Conservation (phyloP, 2,113 vertebrate species). For the Crotalus horridus region DNA sequence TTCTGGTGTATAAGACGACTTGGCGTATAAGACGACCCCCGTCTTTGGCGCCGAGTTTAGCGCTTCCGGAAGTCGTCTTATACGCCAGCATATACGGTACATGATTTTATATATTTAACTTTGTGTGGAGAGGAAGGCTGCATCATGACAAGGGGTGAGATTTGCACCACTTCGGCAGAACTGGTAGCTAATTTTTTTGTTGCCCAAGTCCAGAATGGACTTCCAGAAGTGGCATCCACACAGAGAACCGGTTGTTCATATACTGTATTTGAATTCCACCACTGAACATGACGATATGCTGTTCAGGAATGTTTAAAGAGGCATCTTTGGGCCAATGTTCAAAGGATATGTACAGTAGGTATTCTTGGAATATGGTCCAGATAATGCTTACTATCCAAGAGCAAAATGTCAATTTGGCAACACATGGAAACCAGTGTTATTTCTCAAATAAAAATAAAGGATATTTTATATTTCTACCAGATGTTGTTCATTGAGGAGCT, state of each 20-base stretch:
- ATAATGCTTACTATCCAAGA: background rate
- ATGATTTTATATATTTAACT: background rate
- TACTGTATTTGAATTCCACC: no score
- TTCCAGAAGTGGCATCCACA: no score
- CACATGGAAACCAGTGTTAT: background rate
- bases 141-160: background rate
- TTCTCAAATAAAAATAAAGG: background rate
- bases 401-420: background rate
- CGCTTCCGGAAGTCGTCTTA: no score
- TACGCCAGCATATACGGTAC: background rate
- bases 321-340: background rate
- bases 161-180: no score
- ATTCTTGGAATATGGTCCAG: background rate
- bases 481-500: background rate
- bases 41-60: no score
- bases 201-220: no score
- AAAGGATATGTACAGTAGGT: background rate
- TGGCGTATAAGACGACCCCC: no score
- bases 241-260: no score
- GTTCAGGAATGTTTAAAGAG: background rate
- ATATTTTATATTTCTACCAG: background rate
- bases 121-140: background rate
- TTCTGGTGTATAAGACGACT: no score
- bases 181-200: no score
- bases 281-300: background rate